Evolutionary conservation across 2,888 invertebrate genomes (phyloP), one percentile per base, ranked within the genome.

Genomic region (Dasypolia templi): DNA sequence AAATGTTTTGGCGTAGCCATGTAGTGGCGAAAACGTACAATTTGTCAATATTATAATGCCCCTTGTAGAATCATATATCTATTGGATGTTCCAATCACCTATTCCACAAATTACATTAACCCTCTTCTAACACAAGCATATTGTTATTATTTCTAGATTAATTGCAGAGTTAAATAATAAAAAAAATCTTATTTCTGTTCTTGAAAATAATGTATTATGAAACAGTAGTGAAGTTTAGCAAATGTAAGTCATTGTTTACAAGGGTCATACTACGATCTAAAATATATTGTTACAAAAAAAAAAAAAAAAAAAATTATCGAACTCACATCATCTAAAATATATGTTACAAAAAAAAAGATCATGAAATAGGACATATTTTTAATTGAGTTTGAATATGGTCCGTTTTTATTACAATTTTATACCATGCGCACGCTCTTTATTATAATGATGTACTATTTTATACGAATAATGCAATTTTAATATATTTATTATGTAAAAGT

Each of bases 391-490:
- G 19, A 42, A 32, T 44, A 51, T 53, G 19, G 39, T 58, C 42
- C 39, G 61, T 59, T 49, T 53, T 62, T 73, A 49, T 51, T 42
- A 63, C 39, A 32, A 19, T 70, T 68, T 46, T 19, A 42, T 32
- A 42, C 29, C 4, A 53, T 64, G 32, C 55, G 72, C 76, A 76
- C 72, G 72, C 49, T n/a, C n/a, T 70, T 44, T 59, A 26, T 46
- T 51, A 71, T 29, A 39, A 42, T 75, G 14, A n/a, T 79, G 74
- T 70, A 53, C 39, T 53, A 63, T 64, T 72, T 68, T 72, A 70
- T 73, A 72, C 58, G 3, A 26, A 69, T 77, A 73, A 79, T 82
- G 72, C 84, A 84, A 82, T 82, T 84, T 84, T 79, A 61, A 75
- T 79, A 79, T n/a, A n/a, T n/a, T n/a, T n/a, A n/a, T n/a, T n/a